These are phyloP conservation scores for Eutrigla gurnardus DNA, from an alignment of 2,797 vertebrate genomes.

Conservation along the genomic window DNA sequence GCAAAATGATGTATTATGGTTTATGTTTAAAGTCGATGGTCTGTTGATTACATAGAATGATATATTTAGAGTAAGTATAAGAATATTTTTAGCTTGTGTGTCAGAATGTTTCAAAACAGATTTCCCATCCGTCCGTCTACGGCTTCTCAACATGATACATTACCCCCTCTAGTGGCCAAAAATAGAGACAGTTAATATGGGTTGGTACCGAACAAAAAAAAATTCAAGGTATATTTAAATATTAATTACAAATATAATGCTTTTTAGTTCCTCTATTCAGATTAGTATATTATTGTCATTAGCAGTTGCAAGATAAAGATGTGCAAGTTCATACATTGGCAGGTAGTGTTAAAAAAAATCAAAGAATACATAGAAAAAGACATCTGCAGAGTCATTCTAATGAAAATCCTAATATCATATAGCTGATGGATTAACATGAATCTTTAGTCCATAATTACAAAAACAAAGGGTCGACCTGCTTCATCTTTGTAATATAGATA, in stretches of 20 bases:
- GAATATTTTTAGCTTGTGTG: constrained; percentile 15
- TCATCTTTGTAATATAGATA: background rate
- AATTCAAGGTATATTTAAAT: background rate
- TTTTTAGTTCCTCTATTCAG: background rate
- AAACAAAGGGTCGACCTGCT: background rate
- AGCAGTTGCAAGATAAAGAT: background rate
- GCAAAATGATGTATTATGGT: background rate
- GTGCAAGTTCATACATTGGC: background rate
- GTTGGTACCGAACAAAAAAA: background rate
- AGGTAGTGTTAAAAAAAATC: background rate
- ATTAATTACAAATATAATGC: background rate
- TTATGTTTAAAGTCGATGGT: constrained; percentile 18
- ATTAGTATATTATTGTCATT: background rate
- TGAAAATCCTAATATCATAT: background rate
- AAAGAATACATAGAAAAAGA: constrained; percentile 2
- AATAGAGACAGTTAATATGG: background rate
- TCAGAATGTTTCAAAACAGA: background rate
- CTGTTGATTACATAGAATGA: constrained; percentile 6
- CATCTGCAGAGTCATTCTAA: background rate
- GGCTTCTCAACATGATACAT: constrained; percentile 5
- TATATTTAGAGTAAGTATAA: constrained; percentile 11
- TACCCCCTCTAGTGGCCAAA: constrained; percentile 51
- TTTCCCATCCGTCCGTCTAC: background rate
- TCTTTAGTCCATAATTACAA: background rate
- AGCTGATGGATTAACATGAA: no score